Base-by-base conservation (phyloP, 2,888 invertebrate genomes). In the Ornithoptera priamus region DNA sequence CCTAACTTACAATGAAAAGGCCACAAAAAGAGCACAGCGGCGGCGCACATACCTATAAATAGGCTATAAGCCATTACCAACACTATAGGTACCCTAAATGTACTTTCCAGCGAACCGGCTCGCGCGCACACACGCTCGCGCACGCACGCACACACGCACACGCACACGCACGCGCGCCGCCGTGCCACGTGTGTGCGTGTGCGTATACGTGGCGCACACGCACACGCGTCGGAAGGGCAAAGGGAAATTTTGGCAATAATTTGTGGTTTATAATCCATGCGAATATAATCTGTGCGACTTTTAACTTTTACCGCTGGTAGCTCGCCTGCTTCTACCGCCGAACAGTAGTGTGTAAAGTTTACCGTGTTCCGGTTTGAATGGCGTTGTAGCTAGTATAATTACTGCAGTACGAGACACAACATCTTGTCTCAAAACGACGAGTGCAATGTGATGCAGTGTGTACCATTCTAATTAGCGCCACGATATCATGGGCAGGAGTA, bases 171-270 rank as follows among this genome's bases (percentile, higher is more conserved):
- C 17, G 10, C 59, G 30, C 59, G 30, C 10, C 30, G 30, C 30
- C 30, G 3, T 30, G 30, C 30, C 5, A 30, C 30, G 5, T 3
- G 3, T 5, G 30, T 3, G 30, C 30, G 30, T 30, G 30, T 5
- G 30, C 24, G 24, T 24, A 4, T 4, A 4, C 24, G 24, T 4
- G 24, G 22, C 67, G 62, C 67, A 62, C 70, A 65, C 70, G 68
- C 24, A 30, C 30, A 65, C 56, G 70, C 68, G 60, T 39, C 42
- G 17, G 79, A 85, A 90, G 89, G 90, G 89, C 89, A 82, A 88
- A 90, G 88, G 90, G 90, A 90, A 90, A 92, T 88, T 91, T 92
- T 81, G 91, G 90, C 87, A 88, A 90, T 88, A 83, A 85, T 85
- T 87, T 86, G 80, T 82, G 81, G 74, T 79, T 74, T 82, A 79